phyloP scores from a whole-genome alignment of 1,140 invertebrate genomes.

The Trichonephila clavipes region DNA sequence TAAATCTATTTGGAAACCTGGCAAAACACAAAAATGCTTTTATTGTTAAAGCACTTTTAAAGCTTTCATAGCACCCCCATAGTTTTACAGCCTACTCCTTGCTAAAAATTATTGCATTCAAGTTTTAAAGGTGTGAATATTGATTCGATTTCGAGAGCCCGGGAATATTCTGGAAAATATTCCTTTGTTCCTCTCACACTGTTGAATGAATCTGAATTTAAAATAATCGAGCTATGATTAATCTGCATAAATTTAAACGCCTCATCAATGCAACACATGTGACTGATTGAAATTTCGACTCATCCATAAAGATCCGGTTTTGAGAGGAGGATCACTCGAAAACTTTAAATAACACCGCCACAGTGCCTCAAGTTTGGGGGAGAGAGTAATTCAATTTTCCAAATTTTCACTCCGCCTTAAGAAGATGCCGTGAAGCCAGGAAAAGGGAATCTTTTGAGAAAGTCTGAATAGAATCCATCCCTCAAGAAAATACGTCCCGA shows the following conservation, averaged over 20 bases:
- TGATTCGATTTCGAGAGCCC: too few relatives aligned
- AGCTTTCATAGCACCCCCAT: too few relatives aligned
- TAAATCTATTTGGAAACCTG: too few relatives aligned
- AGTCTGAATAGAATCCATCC: constrained; percentile 19
- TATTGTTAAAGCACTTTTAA: too few relatives aligned
- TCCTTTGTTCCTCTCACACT: too few relatives aligned
- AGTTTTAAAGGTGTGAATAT: too few relatives aligned
- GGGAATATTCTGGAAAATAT: too few relatives aligned
- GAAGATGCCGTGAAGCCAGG: background rate
- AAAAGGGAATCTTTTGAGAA: background rate
- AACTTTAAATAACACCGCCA: background rate
- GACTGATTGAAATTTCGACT: background rate
- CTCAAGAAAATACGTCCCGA: constrained; percentile 10
- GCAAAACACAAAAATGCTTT: too few relatives aligned
- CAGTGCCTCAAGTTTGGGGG: background rate
- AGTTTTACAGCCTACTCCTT: too few relatives aligned
- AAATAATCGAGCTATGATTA: background rate
- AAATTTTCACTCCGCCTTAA: constrained; percentile 6
- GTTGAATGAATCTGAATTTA: background rate
- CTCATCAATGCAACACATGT: background rate
- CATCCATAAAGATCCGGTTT: background rate
- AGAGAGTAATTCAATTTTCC: constrained; percentile 26
- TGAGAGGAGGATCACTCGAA: background rate
- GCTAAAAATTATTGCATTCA: too few relatives aligned
- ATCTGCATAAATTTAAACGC: background rate